phyloP scores from a whole-genome alignment of 2,797 vertebrate species.

The Toxotes lorentzi region DNA sequence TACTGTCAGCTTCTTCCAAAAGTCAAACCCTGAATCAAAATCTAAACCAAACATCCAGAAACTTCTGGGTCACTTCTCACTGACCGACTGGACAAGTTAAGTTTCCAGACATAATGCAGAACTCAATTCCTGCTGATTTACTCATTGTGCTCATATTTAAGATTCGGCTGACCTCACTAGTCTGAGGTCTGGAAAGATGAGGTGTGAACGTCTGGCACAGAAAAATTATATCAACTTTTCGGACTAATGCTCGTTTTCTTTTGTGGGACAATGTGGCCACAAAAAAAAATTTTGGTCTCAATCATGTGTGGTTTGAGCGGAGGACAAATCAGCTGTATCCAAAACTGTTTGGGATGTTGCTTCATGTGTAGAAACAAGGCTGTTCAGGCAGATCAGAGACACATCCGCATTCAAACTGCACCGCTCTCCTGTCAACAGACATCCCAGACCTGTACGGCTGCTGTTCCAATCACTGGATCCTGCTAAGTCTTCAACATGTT shows the following conservation, averaged over 20 bases:
- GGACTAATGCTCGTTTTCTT: not conserved
- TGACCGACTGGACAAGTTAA: not conserved
- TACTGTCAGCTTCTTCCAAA: not conserved
- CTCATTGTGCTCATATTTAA: no score
- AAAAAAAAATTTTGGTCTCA: no score
- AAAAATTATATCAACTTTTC: not conserved
- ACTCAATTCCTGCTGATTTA: not conserved
- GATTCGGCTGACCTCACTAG: no score
- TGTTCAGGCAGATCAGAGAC: rapidly evolving
- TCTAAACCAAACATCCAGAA: not conserved
- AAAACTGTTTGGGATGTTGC: not conserved
- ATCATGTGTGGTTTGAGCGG: no score
- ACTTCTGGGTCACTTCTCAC: not conserved
- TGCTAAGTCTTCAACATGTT: not conserved
- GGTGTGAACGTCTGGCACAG: not conserved
- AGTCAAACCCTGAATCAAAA: not conserved
- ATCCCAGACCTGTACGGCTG: not conserved
- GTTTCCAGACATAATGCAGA: not conserved
- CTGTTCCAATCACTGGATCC: not conserved
- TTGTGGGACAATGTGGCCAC: no score
- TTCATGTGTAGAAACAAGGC: not conserved
- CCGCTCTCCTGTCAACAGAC: not conserved
- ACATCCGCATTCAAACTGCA: not conserved
- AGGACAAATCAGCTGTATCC: no score
- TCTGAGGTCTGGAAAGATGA: not conserved